Conservation (phyloP, 2,113 vertebrate genomes). For the Macaca fascicularis region T2T-MFA8v1.1 NC_088380.1:145910001-145910500, state of each 20-base stretch:
- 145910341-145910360: neutral
- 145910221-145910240: neutral
- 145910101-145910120: neutral
- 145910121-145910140: neutral
- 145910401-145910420: neutral
- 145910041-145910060: neutral
- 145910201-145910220: neutral
- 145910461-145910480: neutral
- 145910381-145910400: neutral
- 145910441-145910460: neutral
- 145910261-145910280: neutral
- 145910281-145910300: neutral
- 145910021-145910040: neutral
- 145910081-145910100: conserved; percentile 17
- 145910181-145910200: neutral
- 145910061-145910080: neutral
- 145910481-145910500: neutral
- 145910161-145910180: neutral
- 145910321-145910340: neutral
- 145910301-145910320: no score
- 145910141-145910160: neutral
- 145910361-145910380: neutral
- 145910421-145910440: neutral
- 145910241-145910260: neutral
- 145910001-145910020: conserved; percentile 1